Evolutionary conservation across 2,113 vertebrate species (phyloP), one percentile per base, ranked within the genome.

Genomic region (Perccottus glenii): DNA sequence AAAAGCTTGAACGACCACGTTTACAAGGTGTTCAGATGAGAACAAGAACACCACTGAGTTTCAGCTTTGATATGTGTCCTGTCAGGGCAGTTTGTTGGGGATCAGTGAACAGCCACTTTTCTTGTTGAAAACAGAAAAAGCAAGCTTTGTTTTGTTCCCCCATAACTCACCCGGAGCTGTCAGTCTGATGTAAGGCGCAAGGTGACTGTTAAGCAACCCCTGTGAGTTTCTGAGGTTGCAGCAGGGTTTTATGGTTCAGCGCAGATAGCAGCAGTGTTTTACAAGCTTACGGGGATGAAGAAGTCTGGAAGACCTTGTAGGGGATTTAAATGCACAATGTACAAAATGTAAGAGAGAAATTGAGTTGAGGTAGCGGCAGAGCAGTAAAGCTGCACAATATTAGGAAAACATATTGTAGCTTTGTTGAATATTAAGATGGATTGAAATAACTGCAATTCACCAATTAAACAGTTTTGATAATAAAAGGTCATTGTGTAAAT

Each of bases 201-300:
- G 55, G 73, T 60, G 66, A 60, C 35, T 47, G 52, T 33, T 58
- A 53, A 35, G 16, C 32, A 9, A 11, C 56, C 63, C 38, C 15
- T 12, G 49, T 65, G 51, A 11, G 45, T 60, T 50, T 70, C n/a
- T 38, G 33, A 36, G 56, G 27, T 72, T 35, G 56, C 6, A 58
- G 46, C 9, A 50, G 9, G 55, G 52, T 73, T 77, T 80, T 77
- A 67, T 78, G 70, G 49, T 68, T 60, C 33, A 52, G 55, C 68
- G 19, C 33, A 61, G 44, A 69, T 14, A 70, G 47, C 45, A 57
- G 63, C 47, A 5, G 27, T 3, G 5, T 62, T 60, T 76, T 69
- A 64, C 59, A 14, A 57, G 45, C 35, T 19, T 38, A 46, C 15
- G 14, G 66, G 50, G 50, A 44, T 57, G 52, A 49, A 60, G 40